Evolutionary conservation across 2,113 vertebrate species (phyloP).

Genomic region (Daphoenositta chrysoptera): DNA sequence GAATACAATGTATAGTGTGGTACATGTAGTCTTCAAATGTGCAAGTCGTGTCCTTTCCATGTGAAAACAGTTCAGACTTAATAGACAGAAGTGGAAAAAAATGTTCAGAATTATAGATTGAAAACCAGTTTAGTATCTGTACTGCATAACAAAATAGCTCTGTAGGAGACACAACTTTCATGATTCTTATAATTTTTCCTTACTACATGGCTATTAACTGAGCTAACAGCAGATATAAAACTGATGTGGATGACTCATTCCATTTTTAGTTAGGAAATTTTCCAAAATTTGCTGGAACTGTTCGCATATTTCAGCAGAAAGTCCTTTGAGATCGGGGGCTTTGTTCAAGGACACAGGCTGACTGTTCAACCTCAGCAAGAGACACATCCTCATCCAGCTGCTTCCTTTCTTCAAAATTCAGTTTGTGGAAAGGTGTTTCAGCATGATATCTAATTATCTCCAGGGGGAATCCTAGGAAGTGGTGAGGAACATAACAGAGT

Average conservation of each 20-base stretch:
- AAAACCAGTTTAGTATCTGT: neutral
- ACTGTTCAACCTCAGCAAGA: slow-evolving; percentile 36
- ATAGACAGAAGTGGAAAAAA: neutral
- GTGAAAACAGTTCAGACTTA: neutral
- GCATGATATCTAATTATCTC: slow-evolving; percentile 50
- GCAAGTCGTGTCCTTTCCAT: neutral
- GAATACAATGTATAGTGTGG: neutral
- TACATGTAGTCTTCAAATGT: neutral
- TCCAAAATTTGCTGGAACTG: slow-evolving; percentile 2
- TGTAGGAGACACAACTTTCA: slow-evolving; percentile 7
- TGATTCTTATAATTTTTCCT: neutral
- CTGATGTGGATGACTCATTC: neutral
- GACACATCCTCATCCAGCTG: slow-evolving; percentile 31
- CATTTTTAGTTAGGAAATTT: neutral
- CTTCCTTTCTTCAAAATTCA: slow-evolving; percentile 47
- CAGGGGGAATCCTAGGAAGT: slow-evolving; percentile 9
- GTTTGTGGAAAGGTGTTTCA: slow-evolving; percentile 27
- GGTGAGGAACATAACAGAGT: slow-evolving; percentile 13
- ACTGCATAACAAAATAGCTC: neutral
- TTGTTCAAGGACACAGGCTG: slow-evolving; percentile 46
- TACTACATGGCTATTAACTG: neutral
- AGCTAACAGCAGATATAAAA: slow-evolving; percentile 10
- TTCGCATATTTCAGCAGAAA: slow-evolving; percentile 6
- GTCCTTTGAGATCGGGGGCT: neutral
- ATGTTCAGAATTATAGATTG: neutral